Evolutionary conservation across 2,113 vertebrate species (phyloP).

Genomic region (Syngnathus floridae): DNA sequence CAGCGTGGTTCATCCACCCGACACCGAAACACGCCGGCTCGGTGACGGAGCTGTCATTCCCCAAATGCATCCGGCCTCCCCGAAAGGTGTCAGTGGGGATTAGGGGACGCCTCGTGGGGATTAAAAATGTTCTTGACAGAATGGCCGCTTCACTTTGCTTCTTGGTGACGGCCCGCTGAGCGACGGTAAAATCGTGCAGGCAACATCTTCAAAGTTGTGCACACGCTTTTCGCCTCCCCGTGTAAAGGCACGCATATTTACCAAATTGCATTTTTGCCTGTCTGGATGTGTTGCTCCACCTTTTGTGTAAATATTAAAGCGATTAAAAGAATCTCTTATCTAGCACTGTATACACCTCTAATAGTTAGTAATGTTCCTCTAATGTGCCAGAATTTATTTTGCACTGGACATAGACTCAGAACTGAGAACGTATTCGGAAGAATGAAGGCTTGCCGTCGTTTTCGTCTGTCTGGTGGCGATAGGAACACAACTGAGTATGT

Average conservation of each 20-base stretch:
- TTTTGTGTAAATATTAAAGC: no score
- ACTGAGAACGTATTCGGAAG: no score
- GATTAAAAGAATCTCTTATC: no score
- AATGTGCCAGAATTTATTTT: no score
- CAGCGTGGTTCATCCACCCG: slow-evolving; percentile 20
- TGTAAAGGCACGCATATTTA: no score
- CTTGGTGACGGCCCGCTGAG: slow-evolving; percentile 1
- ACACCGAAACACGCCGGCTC: not conserved
- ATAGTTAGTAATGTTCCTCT: no score
- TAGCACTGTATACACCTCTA: no score
- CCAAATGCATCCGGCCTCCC: slow-evolving; percentile 40
- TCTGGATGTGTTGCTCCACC: no score
- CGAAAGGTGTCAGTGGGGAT: slow-evolving; percentile 60
- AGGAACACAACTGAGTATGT: slow-evolving; percentile 31
- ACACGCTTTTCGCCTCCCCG: not conserved
- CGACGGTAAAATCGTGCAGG: not conserved
- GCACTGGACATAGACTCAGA: no score
- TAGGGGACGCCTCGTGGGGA: slow-evolving; percentile 54
- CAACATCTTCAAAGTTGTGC: not conserved
- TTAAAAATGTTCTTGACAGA: slow-evolving; percentile 60
- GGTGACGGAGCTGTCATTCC: slow-evolving; percentile 39
- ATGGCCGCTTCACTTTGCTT: slow-evolving; percentile 37
- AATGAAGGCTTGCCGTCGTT: not conserved
- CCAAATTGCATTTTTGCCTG: no score
- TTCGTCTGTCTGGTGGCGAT: not conserved